Conservation (phyloP, 2,888 invertebrate species). For the Aproaerema taeniolella region DNA sequence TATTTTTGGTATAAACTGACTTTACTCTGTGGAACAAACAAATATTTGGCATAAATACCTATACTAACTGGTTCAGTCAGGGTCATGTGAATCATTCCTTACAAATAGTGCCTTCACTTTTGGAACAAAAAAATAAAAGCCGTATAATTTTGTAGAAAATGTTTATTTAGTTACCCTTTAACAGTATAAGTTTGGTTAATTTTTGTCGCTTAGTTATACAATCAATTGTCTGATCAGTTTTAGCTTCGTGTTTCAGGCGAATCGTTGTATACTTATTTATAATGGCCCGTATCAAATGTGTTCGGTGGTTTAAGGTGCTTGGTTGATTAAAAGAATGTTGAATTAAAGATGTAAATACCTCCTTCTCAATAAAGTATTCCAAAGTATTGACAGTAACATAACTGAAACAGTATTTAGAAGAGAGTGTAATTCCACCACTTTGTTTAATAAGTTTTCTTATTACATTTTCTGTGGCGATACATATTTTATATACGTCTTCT, state of each 20-base stretch:
- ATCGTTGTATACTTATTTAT: not conserved
- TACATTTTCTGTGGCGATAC: slow-evolving; percentile 17
- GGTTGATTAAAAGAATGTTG: slow-evolving; percentile 4
- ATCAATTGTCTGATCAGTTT: not conserved
- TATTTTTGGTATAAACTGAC: too few species aligned
- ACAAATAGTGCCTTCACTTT: not conserved
- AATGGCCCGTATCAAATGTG: not conserved
- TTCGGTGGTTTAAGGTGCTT: slow-evolving; percentile 2
- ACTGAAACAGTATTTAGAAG: slow-evolving; percentile 11
- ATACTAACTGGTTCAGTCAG: too few species aligned
- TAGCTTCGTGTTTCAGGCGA: not conserved
- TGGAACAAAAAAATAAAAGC: too few species aligned
- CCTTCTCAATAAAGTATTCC: not conserved
- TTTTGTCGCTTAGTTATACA: not conserved
- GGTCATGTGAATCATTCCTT: too few species aligned
- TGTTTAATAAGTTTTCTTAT: slow-evolving; percentile 15
- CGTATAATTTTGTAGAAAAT: too few species aligned
- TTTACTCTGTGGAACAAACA: too few species aligned
- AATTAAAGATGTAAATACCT: not conserved
- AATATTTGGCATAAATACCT: too few species aligned
- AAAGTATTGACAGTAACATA: slow-evolving; percentile 7
- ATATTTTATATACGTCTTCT: slow-evolving; percentile 21
- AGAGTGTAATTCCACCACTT: not conserved
- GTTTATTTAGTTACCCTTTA: slow-evolving; percentile 1
- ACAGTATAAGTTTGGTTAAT: slow-evolving; percentile 2